phyloP scores from a whole-genome alignment of 2,888 invertebrate species.

The Artemia sinica region DNA sequence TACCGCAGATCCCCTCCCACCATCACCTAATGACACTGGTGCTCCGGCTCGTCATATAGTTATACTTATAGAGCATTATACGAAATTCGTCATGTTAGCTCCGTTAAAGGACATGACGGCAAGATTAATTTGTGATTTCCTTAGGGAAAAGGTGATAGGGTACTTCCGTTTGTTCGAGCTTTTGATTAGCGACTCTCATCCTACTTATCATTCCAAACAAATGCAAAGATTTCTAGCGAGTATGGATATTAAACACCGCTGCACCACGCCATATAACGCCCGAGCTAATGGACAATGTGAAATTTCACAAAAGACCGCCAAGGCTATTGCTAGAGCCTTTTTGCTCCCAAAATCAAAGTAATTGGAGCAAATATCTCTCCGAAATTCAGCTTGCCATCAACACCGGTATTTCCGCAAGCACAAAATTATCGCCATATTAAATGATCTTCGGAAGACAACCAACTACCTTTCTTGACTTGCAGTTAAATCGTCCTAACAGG shows the following conservation, averaged over 20 bases:
- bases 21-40: too few species aligned
- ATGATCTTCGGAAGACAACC: background rate
- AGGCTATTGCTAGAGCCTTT: background rate
- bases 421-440: background rate
- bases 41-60: too few species aligned
- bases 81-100: too few species aligned
- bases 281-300: background rate
- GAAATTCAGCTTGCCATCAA: too few species aligned
- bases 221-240: background rate
- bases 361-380: too few species aligned
- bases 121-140: background rate
- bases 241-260: too few species aligned
- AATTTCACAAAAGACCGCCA: background rate
- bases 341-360: background rate
- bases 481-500: background rate
- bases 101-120: too few species aligned
- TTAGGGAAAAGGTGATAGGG: too few species aligned
- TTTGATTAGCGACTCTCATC: slow-evolving; percentile 1
- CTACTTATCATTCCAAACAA: background rate
- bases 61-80: too few species aligned
- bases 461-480: background rate
- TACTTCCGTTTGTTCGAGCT: background rate
- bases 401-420: too few species aligned
- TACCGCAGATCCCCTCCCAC: too few species aligned
- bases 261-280: background rate